Evolutionary conservation across 2,113 vertebrate species (phyloP).

Genomic region (Gavialis gangeticus): DNA sequence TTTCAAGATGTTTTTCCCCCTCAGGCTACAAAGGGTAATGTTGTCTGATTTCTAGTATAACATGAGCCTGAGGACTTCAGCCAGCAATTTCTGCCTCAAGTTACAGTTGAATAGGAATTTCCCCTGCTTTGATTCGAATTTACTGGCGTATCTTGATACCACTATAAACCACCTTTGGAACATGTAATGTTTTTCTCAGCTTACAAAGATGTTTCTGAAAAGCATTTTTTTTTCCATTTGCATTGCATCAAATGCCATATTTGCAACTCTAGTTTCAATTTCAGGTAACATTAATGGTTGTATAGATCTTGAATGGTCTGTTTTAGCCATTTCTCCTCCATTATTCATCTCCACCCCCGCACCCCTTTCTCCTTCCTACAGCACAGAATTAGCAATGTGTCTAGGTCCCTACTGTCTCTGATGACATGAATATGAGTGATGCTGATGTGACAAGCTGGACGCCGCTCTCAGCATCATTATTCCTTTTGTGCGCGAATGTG

Average conservation of each 20-base stretch:
- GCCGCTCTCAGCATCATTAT: constrained; percentile 22
- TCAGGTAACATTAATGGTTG: background rate
- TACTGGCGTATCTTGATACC: background rate
- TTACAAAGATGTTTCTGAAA: background rate
- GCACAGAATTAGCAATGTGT: background rate
- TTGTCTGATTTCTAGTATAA: no score
- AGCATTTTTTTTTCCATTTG: background rate
- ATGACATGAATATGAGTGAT: constrained; percentile 24
- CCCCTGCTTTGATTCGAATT: background rate
- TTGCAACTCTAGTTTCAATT: background rate
- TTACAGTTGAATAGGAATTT: background rate
- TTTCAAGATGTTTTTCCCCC: no score
- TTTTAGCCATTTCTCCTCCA: accelerated
- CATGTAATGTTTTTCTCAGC: background rate
- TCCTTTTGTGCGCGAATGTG: background rate
- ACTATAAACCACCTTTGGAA: no score
- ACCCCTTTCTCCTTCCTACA: background rate
- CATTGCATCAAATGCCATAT: background rate
- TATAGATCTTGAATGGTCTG: background rate
- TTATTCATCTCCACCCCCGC: background rate
- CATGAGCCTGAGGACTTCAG: background rate
- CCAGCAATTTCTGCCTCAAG: background rate
- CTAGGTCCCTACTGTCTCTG: constrained; percentile 38
- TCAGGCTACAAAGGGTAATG: no score
- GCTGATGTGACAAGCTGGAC: constrained; percentile 35